These are phyloP conservation scores for Macrophya alboannulata DNA, from an alignment of 2,888 invertebrate species.

Conservation along the genomic window DNA sequence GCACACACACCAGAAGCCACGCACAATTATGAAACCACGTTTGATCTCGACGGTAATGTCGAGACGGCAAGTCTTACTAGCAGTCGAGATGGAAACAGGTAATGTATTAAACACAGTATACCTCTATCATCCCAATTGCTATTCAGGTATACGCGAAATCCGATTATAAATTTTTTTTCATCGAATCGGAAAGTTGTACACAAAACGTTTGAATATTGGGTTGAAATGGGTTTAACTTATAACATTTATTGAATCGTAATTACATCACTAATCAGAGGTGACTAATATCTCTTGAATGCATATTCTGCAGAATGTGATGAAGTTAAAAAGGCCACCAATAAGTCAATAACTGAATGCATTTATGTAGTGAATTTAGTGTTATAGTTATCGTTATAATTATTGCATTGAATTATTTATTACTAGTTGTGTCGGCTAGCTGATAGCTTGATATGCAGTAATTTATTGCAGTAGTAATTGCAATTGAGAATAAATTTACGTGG, in stretches of 20 bases:
- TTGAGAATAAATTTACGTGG: slow-evolving; percentile 13
- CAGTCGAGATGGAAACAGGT: slow-evolving; percentile 89
- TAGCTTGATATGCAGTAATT: slow-evolving; percentile 27
- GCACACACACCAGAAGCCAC: slow-evolving; percentile 78
- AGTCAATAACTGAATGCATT: slow-evolving; percentile 41
- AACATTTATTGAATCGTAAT: background rate
- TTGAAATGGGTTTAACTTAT: background rate
- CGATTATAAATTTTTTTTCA: background rate
- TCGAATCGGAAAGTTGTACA: background rate
- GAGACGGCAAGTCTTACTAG: slow-evolving; percentile 93
- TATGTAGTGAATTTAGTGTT: background rate
- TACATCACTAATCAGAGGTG: slow-evolving; percentile 3
- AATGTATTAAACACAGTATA: slow-evolving; percentile 66
- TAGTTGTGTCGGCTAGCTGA: background rate
- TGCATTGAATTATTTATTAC: slow-evolving; percentile 20
- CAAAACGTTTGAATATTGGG: background rate
- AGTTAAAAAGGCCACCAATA: slow-evolving; percentile 21
- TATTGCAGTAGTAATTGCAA: background rate
- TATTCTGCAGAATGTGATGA: slow-evolving; percentile 27
- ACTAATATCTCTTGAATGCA: slow-evolving; percentile 27
- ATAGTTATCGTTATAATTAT: background rate
- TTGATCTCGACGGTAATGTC: slow-evolving; percentile 95
- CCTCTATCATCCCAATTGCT: background rate
- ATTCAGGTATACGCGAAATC: background rate
- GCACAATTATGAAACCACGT: slow-evolving; percentile 92